Evolutionary conservation across 1,140 invertebrate genomes (phyloP).

Genomic region (Diploscapter pachys): DNA sequence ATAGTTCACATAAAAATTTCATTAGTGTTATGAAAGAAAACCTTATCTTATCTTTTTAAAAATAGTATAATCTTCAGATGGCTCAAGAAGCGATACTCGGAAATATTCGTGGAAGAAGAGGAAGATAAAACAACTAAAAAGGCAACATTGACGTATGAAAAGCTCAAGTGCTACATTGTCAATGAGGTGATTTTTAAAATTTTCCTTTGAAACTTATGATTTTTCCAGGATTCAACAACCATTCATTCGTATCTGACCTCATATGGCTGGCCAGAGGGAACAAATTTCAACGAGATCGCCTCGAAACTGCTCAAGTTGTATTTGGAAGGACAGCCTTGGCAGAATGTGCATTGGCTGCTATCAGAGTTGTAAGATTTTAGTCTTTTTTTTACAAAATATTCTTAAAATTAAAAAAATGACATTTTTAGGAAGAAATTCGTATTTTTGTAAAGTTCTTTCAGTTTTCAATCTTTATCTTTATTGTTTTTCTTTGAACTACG

Average conservation of each 20-base stretch:
- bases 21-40: too few relatives aligned
- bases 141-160: slow-evolving; percentile 1
- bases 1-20: too few relatives aligned
- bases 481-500: neutral
- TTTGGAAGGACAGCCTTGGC: slow-evolving; percentile 24
- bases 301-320: slow-evolving; percentile 14
- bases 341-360: slow-evolving; percentile 2
- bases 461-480: neutral
- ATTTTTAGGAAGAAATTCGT: too few relatives aligned
- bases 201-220: neutral
- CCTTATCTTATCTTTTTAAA: too few relatives aligned
- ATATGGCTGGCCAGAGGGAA: slow-evolving; percentile 24
- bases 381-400: neutral
- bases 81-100: slow-evolving; percentile 13
- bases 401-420: neutral
- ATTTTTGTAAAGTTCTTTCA: neutral
- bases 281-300: slow-evolving; percentile 15
- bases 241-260: neutral
- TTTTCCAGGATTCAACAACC: slow-evolving; percentile 1
- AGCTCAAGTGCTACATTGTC: neutral
- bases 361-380: neutral
- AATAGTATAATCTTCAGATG: neutral
- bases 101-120: slow-evolving; percentile 12
- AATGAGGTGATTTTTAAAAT: slow-evolving; percentile 10
- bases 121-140: neutral